A percentile compares a stretch with the other conserved stretches of the same genome.
Conservation (phyloP, 2,797 vertebrate genomes). For the Brotula barbata region DNA sequence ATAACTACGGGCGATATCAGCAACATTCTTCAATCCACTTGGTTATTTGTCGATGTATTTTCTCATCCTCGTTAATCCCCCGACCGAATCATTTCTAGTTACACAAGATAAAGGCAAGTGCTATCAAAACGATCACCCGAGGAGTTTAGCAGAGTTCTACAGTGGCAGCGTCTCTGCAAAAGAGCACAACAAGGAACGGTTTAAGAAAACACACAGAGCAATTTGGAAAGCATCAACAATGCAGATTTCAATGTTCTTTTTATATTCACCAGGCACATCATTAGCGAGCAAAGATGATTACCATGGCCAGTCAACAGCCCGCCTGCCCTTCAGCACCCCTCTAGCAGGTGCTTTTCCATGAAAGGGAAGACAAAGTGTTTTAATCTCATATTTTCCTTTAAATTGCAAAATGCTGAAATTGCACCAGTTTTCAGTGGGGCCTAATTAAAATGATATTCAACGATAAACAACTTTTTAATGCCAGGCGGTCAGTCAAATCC, state of each 20-base stretch:
- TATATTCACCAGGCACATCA: background rate
- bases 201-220: background rate
- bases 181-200: background rate
- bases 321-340: background rate
- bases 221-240: background rate
- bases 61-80: slow-evolving; percentile 29
- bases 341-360: background rate
- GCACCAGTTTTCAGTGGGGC: background rate
- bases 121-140: no score
- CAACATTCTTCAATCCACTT: slow-evolving; percentile 42
- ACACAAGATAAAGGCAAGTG: slow-evolving; percentile 13
- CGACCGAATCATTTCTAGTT: slow-evolving; percentile 21
- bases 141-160: no score
- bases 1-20: slow-evolving; percentile 29
- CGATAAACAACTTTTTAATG: background rate
- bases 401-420: background rate
- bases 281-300: background rate
- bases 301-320: background rate
- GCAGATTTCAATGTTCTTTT: background rate
- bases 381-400: background rate
- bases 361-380: background rate
- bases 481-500: background rate
- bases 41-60: slow-evolving; percentile 41
- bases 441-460: background rate
- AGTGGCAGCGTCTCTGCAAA: no score